These are phyloP conservation scores for Mugil cephalus DNA, from an alignment of 2,113 vertebrate genomes.

Conservation along the genomic window DNA sequence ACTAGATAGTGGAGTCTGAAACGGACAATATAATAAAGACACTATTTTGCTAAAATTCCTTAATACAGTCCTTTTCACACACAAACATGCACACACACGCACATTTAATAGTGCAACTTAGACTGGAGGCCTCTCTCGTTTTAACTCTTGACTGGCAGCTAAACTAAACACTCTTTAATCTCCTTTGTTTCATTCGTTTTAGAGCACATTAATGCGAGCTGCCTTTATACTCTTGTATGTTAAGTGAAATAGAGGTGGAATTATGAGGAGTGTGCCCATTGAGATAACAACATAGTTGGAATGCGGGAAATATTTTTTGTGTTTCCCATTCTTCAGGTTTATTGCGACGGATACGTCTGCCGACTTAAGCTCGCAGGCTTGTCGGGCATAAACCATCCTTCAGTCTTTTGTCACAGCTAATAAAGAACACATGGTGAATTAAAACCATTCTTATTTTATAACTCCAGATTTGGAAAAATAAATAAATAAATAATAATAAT, in stretches of 20 bases:
- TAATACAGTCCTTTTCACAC: not conserved
- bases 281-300: not conserved
- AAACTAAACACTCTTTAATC: slow-evolving; percentile 16
- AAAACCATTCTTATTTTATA: too few species aligned
- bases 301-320: not conserved
- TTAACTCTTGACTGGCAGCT: slow-evolving; percentile 11
- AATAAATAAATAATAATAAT: too few species aligned
- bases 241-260: slow-evolving; percentile 6
- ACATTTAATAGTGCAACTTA: not conserved
- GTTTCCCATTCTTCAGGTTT: not conserved
- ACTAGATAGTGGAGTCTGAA: not conserved
- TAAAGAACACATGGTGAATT: too few species aligned
- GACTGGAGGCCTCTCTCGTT: not conserved
- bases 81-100: not conserved
- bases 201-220: not conserved
- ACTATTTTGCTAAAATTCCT: not conserved
- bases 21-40: not conserved
- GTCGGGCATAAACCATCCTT: too few species aligned
- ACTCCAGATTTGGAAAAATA: too few species aligned
- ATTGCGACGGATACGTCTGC: not conserved
- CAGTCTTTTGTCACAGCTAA: too few species aligned
- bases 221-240: slow-evolving; percentile 8
- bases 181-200: slow-evolving; percentile 24
- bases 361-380: too few species aligned
- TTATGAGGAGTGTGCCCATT: not conserved